Evolutionary conservation across 2,113 vertebrate genomes (phyloP).

Genomic region (Cavia porcellus): DNA sequence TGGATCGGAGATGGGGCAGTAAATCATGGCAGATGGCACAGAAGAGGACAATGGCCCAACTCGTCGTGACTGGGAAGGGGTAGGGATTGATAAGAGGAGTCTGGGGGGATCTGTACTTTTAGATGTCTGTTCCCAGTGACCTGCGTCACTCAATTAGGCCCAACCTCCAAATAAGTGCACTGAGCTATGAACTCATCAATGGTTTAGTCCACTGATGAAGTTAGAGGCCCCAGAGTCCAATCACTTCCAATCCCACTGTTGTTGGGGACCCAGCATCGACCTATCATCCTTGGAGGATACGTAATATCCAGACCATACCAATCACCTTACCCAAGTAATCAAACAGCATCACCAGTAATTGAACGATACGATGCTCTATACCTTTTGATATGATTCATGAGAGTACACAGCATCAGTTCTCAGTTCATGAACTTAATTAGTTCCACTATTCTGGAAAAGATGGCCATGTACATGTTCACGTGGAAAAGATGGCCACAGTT

Average conservation of each 20-base stretch:
- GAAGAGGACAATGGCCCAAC: background rate
- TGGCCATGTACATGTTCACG: no score
- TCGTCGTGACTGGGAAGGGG: background rate
- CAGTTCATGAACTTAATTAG: background rate
- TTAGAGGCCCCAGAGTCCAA: background rate
- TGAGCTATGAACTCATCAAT: no score
- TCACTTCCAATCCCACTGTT: background rate
- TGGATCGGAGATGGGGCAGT: background rate
- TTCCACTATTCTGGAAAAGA: no score
- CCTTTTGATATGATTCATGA: background rate
- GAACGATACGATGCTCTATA: background rate
- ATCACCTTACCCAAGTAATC: background rate
- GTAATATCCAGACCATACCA: background rate
- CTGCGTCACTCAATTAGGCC: background rate
- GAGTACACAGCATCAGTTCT: background rate
- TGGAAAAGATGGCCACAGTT: no score
- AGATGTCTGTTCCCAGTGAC: background rate
- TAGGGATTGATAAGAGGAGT: background rate
- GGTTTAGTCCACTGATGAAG: background rate
- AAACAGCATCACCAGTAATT: background rate
- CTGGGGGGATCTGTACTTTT: background rate
- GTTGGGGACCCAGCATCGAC: background rate
- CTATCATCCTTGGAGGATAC: background rate
- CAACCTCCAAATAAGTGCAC: background rate
- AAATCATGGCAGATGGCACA: background rate